Evolutionary conservation across 2,113 vertebrate genomes (phyloP), one percentile per base, ranked within the genome.

Genomic region (Spea multiplicata): DNA sequence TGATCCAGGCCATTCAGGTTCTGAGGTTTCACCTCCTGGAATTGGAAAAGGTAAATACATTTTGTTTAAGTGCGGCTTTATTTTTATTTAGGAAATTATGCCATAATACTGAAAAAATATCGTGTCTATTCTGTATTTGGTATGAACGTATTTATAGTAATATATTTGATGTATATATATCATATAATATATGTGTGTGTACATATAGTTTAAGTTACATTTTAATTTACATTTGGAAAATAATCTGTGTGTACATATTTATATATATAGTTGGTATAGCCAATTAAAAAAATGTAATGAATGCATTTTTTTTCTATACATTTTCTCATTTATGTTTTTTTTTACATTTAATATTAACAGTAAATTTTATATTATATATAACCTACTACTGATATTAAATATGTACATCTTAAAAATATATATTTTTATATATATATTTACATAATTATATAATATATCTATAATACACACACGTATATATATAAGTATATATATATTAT

Each of bases 1-100:
- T 99, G 97, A 99, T 99, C 84, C 96, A 99, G 95, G 97, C 97
- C 92, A 99, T 99, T 93, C 97, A 99, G 97, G 97, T 99, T 88
- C 95, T 99, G 96, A 95, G 97, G 89, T 99, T 99, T 95, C 97
- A 99, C 85, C 97, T 99, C 91, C 91, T 99, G 96, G 97, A 99
- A 90, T 95, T 99, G 95, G 97, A 99, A 95, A 99, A 99, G 97
- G 97, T 99, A 97, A 95, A 91, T 69, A 83, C 12, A 74, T 57
- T 57, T n/a, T 30, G 30, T 30, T 30, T 30, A 30, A 30, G 30
- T 30, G 2, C 30, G 30, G 55, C 14, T 59, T 59, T 10, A 9
- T 13, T 59, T 59, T 59, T 59, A 59, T 59, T 59, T 59, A 59
- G 12, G 55, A 13, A 13, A 13, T 1, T 30, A 12, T 59, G 55